Conservation (phyloP, 2,888 invertebrate species). For the Hemaris fuciformis region DNA sequence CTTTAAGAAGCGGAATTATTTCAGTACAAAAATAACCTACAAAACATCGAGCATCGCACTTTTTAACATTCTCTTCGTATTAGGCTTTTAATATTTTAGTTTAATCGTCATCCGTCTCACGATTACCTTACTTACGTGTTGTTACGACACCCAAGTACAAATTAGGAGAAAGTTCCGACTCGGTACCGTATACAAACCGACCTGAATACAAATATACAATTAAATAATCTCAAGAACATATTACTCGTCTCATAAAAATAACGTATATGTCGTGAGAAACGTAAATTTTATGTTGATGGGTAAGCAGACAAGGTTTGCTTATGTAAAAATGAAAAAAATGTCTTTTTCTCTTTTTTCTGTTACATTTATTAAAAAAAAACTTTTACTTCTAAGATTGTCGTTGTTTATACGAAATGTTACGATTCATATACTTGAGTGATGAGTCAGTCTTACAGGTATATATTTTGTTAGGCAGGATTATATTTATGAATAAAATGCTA, state of each 20-base stretch:
- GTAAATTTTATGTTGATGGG: background rate
- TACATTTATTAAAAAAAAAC: too few relatives aligned
- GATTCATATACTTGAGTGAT: too few relatives aligned
- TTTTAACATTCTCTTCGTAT: constrained; percentile 41
- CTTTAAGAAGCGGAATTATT: too few relatives aligned
- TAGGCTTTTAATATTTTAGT: constrained; percentile 37
- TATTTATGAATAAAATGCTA: too few relatives aligned
- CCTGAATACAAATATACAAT: constrained; percentile 14
- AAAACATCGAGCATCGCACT: constrained; percentile 21
- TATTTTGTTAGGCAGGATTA: too few relatives aligned
- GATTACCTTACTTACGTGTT: constrained; percentile 57
- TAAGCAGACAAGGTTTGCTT: too few relatives aligned
- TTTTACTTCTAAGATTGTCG: too few relatives aligned
- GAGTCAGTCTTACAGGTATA: too few relatives aligned
- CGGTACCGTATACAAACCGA: constrained; percentile 23
- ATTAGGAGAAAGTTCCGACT: constrained; percentile 56
- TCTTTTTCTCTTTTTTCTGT: too few relatives aligned
- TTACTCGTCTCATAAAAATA: background rate
- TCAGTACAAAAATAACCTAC: constrained; percentile 17
- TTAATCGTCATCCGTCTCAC: constrained; percentile 56
- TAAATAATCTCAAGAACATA: constrained; percentile 13
- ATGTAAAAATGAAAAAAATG: too few relatives aligned
- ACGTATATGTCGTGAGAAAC: too few relatives aligned
- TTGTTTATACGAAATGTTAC: too few relatives aligned
- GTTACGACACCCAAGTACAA: constrained; percentile 52